Evolutionary conservation across 2,113 vertebrate species (phyloP).

Genomic region (Jaculus jaculus): DNA sequence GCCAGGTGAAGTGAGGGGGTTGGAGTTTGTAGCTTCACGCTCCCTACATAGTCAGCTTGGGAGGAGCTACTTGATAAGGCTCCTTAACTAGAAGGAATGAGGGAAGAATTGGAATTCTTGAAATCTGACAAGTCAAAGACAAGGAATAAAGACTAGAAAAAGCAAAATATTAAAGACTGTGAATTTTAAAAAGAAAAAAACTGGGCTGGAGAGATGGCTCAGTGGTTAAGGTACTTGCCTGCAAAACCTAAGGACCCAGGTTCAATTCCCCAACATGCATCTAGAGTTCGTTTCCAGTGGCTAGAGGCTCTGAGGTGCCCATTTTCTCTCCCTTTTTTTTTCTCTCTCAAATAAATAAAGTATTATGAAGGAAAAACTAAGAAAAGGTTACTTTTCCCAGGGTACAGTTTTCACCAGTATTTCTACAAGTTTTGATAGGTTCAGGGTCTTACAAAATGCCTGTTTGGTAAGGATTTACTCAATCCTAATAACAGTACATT

Average conservation of each 20-base stretch:
- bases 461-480: neutral
- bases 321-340: too few species aligned
- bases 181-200: neutral
- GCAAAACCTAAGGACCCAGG: too few species aligned
- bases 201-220: too few species aligned
- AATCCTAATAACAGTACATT: neutral
- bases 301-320: too few species aligned
- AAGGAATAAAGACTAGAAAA: slow-evolving; percentile 25
- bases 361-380: slow-evolving; percentile 21
- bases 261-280: too few species aligned
- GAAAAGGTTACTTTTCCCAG: neutral
- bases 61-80: neutral
- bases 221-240: too few species aligned
- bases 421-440: neutral
- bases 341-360: too few species aligned
- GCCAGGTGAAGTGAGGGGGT: neutral
- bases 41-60: neutral
- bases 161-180: neutral
- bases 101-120: neutral
- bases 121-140: slow-evolving; percentile 45
- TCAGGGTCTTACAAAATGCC: neutral
- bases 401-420: neutral
- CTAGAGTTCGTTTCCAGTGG: too few species aligned
- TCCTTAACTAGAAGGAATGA: neutral
- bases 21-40: neutral